Percentiles rank a stretch among this genome's conserved stretches.
Conservation (phyloP, 2,113 vertebrate species). For the Rhineura floridana region DNA sequence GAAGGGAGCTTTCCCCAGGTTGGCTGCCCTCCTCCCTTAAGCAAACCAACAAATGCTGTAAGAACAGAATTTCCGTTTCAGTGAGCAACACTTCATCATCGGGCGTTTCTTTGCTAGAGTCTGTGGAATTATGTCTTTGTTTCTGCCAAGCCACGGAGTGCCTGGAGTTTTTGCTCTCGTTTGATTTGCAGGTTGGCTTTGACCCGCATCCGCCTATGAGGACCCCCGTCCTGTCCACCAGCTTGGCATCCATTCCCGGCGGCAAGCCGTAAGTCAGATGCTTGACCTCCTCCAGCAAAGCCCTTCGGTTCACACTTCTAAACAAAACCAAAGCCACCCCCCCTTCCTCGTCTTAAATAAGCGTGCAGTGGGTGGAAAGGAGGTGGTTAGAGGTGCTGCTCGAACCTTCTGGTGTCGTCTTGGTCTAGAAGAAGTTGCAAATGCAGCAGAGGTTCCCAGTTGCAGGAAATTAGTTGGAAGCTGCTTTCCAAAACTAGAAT, state of each 20-base stretch:
- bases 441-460: not conserved
- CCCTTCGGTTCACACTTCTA: not conserved
- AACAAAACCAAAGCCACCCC: too few species aligned
- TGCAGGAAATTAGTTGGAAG: not conserved
- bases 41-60: too few species aligned
- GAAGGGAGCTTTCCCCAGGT: not conserved
- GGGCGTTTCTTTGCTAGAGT: not conserved
- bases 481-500: too few species aligned
- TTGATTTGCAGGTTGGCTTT: slow-evolving; percentile 84
- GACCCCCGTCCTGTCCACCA: slow-evolving; percentile 87
- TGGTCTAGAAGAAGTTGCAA: not conserved
- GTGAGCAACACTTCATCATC: rapidly evolving
- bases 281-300: not conserved
- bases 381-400: not conserved
- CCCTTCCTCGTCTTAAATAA: too few species aligned
- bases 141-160: rapidly evolving
- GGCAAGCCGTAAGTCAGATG: slow-evolving; percentile 89
- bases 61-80: not conserved
- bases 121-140: rapidly evolving
- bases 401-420: not conserved
- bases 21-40: not conserved
- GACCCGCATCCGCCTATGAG: slow-evolving; percentile 93
- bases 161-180: not conserved
- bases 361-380: not conserved
- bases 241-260: slow-evolving; percentile 92